Evolutionary conservation across 2,888 invertebrate species (phyloP).

Genomic region (Agrochola macilenta): DNA sequence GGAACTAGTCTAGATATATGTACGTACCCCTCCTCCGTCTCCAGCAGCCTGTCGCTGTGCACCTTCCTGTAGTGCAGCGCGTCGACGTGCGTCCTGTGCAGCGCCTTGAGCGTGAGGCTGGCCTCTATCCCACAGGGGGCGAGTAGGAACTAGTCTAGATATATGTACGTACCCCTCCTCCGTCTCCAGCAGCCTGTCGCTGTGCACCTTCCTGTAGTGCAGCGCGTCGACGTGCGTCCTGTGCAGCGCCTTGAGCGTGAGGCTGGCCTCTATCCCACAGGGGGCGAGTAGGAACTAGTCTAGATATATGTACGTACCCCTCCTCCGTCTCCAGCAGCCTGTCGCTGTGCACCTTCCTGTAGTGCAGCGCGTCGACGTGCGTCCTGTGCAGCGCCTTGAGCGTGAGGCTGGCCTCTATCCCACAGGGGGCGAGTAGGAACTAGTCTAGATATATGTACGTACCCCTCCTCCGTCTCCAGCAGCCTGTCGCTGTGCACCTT

Average conservation of each 20-base stretch:
- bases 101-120: slow-evolving; percentile 93
- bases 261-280: too few species aligned
- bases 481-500: slow-evolving; percentile 96
- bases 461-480: slow-evolving; percentile 96
- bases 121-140: too few species aligned
- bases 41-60: slow-evolving; percentile 96
- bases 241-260: slow-evolving; percentile 97
- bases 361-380: slow-evolving; percentile 99
- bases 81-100: slow-evolving; percentile 98
- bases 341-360: slow-evolving; percentile 96
- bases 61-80: slow-evolving; percentile 98
- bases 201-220: slow-evolving; percentile 97
- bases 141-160: not conserved
- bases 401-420: slow-evolving; percentile 80
- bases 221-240: slow-evolving; percentile 99
- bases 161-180: slow-evolving; percentile 93
- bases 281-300: too few species aligned
- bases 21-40: slow-evolving; percentile 95
- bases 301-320: slow-evolving; percentile 90
- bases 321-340: slow-evolving; percentile 96
- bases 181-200: slow-evolving; percentile 95
- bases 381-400: slow-evolving; percentile 98
- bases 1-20: not conserved
- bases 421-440: too few species aligned
- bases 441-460: slow-evolving; percentile 67